A percentile compares a stretch with the other conserved stretches of the same genome.
phyloP scores from a whole-genome alignment of 2,113 vertebrate species.

The Clupea harengus region DNA sequence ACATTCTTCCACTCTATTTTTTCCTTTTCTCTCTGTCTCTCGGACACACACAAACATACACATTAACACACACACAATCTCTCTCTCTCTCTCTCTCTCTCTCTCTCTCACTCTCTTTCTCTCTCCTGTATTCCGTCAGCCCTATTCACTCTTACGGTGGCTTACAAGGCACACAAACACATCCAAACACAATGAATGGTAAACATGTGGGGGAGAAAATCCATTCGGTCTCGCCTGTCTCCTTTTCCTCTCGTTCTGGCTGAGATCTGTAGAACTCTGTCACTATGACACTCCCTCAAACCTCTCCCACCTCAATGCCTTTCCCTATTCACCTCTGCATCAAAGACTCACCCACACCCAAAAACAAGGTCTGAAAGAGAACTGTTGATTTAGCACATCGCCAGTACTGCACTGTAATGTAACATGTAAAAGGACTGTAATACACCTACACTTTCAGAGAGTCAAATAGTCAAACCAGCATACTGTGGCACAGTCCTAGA shows the following conservation, averaged over 20 bases:
- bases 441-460: not conserved
- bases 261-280: not conserved
- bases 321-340: not conserved
- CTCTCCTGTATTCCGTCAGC: not conserved
- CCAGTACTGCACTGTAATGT: not conserved
- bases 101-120: not conserved
- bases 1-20: no score
- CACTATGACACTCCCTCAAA: not conserved
- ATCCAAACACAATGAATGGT: not conserved
- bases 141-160: not conserved
- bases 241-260: slow-evolving; percentile 22
- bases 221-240: slow-evolving; percentile 31
- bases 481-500: not conserved
- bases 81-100: not conserved
- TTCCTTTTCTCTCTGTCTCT: not conserved
- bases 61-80: not conserved
- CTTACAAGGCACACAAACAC: not conserved
- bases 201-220: slow-evolving; percentile 29
- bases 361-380: not conserved
- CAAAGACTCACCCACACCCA: not conserved
- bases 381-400: not conserved
- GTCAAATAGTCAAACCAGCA: not conserved
- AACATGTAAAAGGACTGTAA: not conserved
- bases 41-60: not conserved
- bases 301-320: not conserved